A percentile compares a stretch with the other conserved stretches of the same genome.
phyloP scores from a whole-genome alignment of 2,113 vertebrate species.

The Promerops cafer region DNA sequence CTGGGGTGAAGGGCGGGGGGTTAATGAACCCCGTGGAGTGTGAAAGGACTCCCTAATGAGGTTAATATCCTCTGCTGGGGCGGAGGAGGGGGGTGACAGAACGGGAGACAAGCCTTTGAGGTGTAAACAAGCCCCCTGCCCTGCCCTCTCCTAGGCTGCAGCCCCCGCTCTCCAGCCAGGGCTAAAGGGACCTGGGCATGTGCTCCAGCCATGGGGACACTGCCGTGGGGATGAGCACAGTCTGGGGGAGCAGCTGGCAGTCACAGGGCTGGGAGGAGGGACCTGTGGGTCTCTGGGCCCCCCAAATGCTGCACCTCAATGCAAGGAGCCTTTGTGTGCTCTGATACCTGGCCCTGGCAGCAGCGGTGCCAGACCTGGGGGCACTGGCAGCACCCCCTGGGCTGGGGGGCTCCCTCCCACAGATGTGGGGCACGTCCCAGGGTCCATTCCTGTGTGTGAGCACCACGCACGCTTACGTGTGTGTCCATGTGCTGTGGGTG shows the following conservation, averaged over 20 bases:
- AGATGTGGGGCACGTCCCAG: fast-evolving
- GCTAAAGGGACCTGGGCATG: not conserved
- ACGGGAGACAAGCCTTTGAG: not conserved
- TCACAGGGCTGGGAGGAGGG: not conserved
- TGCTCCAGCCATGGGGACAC: not conserved
- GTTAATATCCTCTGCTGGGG: not conserved
- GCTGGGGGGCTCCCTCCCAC: not conserved
- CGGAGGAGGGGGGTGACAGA: not conserved
- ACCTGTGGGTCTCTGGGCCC: not conserved
- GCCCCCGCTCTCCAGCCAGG: fast-evolving
- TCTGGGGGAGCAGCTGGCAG: not conserved
- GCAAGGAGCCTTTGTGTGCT: not conserved
- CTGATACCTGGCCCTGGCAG: not conserved
- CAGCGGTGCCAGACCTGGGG: not conserved
- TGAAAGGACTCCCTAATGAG: slow-evolving; percentile 41
- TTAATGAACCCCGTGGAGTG: slow-evolving; percentile 37
- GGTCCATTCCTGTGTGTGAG: not conserved
- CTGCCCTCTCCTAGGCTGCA: not conserved
- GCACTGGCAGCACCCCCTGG: not conserved
- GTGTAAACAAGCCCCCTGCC: not conserved
- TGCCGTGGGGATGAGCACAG: fast-evolving
- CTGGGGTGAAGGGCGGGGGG: not conserved
- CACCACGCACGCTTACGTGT: fast-evolving
- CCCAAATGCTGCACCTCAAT: not conserved
- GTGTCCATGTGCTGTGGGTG: not conserved